These are phyloP conservation scores for Hecatera dysodea DNA, from an alignment of 2,888 invertebrate genomes.

Conservation along the genomic window DNA sequence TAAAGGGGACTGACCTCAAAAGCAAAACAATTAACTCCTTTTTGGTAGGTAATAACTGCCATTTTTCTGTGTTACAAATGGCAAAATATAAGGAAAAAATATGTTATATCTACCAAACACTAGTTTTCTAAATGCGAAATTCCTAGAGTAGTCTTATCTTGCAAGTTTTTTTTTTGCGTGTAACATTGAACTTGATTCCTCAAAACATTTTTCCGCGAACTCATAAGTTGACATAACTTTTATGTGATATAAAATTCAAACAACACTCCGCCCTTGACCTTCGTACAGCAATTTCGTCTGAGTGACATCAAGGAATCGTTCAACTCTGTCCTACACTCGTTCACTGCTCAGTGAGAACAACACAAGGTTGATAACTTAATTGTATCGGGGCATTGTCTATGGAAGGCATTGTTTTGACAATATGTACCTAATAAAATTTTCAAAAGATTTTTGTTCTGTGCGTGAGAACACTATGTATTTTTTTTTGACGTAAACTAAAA, in stretches of 20 bases:
- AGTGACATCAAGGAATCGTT: slow-evolving; percentile 62
- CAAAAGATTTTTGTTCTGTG: not conserved
- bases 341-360: slow-evolving; percentile 23
- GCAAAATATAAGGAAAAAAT: too few relatives aligned
- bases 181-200: slow-evolving; percentile 40
- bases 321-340: slow-evolving; percentile 53
- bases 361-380: slow-evolving; percentile 43
- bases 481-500: not conserved
- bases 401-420: slow-evolving; percentile 40
- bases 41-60: too few relatives aligned
- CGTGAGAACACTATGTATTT: not conserved
- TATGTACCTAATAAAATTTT: not conserved
- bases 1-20: too few relatives aligned
- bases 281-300: slow-evolving; percentile 34
- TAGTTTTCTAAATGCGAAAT: too few relatives aligned
- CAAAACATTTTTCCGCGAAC: slow-evolving; percentile 26
- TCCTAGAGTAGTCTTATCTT: too few relatives aligned
- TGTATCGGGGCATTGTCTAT: slow-evolving; percentile 35
- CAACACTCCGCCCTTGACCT: slow-evolving; percentile 54
- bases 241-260: slow-evolving; percentile 35
- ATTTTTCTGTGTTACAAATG: too few relatives aligned
- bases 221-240: slow-evolving; percentile 41
- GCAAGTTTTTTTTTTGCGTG: too few relatives aligned
- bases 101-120: too few relatives aligned
- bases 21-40: too few relatives aligned